Evolutionary conservation across 2,113 vertebrate genomes (phyloP).

Genomic region (Asarcornis scutulata): DNA sequence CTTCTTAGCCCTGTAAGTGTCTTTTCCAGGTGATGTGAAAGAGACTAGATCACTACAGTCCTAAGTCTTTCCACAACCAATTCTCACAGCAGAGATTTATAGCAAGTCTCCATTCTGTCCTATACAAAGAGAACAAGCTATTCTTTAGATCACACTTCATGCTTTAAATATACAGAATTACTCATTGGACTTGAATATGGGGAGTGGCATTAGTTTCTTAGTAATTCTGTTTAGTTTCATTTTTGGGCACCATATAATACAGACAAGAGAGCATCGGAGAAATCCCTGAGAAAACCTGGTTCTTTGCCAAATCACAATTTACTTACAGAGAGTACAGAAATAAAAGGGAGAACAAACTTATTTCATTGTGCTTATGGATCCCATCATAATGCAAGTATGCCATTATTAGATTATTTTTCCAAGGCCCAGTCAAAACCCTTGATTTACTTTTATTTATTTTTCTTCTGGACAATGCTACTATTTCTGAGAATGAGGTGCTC

Average conservation of each 20-base stretch:
- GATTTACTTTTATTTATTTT: neutral
- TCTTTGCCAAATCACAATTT: neutral
- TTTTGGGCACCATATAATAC: neutral
- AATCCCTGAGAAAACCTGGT: neutral
- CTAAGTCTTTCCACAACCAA: neutral
- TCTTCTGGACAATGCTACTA: neutral
- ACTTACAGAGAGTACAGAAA: neutral
- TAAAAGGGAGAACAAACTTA: neutral
- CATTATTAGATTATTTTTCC: neutral
- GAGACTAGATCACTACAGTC: neutral
- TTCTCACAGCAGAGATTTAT: neutral
- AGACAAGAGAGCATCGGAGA: neutral
- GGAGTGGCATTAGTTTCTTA: neutral
- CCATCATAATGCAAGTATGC: fast-evolving
- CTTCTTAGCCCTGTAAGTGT: neutral
- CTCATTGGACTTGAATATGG: neutral
- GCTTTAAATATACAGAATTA: neutral
- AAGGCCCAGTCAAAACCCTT: neutral
- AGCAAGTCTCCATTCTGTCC: neutral
- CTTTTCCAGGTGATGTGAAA: neutral
- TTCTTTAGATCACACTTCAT: neutral
- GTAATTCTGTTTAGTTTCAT: neutral
- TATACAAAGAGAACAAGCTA: neutral
- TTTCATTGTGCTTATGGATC: neutral
- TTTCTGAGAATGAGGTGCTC: neutral